Evolutionary conservation across 2,113 vertebrate species (phyloP), one percentile per base, ranked within the genome.

Genomic region (Microtus pennsylvanicus): DNA sequence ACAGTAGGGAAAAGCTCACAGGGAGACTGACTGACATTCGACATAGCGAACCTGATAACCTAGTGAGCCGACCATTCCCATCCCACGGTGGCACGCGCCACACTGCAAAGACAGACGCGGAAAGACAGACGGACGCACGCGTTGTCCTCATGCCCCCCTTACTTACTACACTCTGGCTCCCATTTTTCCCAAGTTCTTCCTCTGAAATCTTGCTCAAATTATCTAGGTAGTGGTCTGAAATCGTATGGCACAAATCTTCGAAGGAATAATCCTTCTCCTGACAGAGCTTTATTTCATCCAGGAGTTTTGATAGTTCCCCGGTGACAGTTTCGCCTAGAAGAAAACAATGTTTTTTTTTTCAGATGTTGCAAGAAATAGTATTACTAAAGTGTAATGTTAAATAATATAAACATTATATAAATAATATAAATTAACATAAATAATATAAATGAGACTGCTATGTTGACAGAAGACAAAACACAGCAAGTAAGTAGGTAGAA

Each of bases 191-290:
- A 98, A 98, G 95, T 96, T 99, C 99, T 97, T 99, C 99, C 82
- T 99, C 99, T 72, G 99, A 99, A 93, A 99, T 98, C 95, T 99
- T 99, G 97, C 99, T 99, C 98, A 99, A 98, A 98, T 99, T 99
- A 98, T 99, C 99, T 99, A 99, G 98, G 97, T 99, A 99, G 98
- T 99, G 99, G 42, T 99, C 99, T 97, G 99, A 99, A 96, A 99
- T 99, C 90, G 99, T 99, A 97, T 99, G 99, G 98, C 99, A 99
- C 92, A 99, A 98, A 97, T 99, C 99, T 99, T 99, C 99, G 88
- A 99, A 99, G 93, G 99, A 99, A 98, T 99, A 99, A 97, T 99
- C 99, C 95, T 99, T 99, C 98, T 99, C 99, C 97, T 99, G 99
- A 97, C 99, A 99, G 97, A 99, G 99, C 98, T 99, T 99, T 97